Conservation (phyloP, 2,797 vertebrate genomes). For the Telmatherina bonti region DNA sequence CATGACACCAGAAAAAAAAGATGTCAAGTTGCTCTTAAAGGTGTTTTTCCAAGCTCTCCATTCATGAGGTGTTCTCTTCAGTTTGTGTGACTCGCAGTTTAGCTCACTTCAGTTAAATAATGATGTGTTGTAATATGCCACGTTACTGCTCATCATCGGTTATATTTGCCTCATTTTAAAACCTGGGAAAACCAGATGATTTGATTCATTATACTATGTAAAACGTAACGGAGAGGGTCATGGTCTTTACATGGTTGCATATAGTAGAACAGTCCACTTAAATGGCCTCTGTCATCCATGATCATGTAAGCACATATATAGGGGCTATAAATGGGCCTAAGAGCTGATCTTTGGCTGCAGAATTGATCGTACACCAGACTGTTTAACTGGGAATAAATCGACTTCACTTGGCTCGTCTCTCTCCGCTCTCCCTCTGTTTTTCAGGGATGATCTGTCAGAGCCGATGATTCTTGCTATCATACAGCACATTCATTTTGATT, state of each 20-base stretch:
- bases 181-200: too few relatives aligned
- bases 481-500: slow-evolving; percentile 70
- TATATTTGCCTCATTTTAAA: background rate
- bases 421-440: slow-evolving; percentile 49
- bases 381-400: slow-evolving; percentile 56
- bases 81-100: background rate
- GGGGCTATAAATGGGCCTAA: slow-evolving; percentile 34
- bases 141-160: too few relatives aligned
- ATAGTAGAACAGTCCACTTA: slow-evolving; percentile 5
- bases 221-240: too few relatives aligned
- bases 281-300: slow-evolving; percentile 22
- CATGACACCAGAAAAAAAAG: background rate
- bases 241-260: too few relatives aligned
- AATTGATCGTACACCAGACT: slow-evolving; percentile 56
- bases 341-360: slow-evolving; percentile 39
- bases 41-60: background rate
- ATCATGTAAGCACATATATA: slow-evolving; percentile 38
- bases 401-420: slow-evolving; percentile 41
- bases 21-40: background rate
- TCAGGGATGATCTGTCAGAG: slow-evolving; percentile 66
- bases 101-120: too few relatives aligned
- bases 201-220: too few relatives aligned
- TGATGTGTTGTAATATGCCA: too few relatives aligned
- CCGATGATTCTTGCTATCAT: slow-evolving; percentile 63
- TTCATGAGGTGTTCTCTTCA: background rate